Evolutionary conservation across 2,888 invertebrate genomes (phyloP).

Genomic region (Tuberolachnus salignus): DNA sequence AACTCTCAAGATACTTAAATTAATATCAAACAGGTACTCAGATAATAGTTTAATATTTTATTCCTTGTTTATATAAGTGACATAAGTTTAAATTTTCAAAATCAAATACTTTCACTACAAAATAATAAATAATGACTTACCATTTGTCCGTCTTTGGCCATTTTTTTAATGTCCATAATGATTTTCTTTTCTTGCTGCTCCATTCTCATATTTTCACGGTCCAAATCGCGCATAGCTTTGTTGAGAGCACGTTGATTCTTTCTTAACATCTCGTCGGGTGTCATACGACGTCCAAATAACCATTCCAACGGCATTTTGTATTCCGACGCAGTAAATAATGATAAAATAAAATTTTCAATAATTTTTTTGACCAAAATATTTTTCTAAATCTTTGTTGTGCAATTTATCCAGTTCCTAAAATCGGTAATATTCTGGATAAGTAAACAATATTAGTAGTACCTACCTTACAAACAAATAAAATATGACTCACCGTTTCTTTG

Average conservation of each 20-base stretch:
- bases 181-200: constrained; percentile 99
- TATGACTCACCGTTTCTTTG: constrained; percentile 10
- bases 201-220: constrained; percentile 92
- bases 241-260: constrained; percentile 98
- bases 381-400: no score
- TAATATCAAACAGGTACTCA: no score
- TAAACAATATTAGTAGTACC: no score
- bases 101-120: neutral
- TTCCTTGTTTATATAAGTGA: no score
- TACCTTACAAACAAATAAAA: no score
- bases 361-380: neutral
- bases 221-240: constrained; percentile 97
- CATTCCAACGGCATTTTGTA: constrained; percentile 72
- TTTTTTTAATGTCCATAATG: constrained; percentile 96
- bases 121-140: constrained; percentile 65
- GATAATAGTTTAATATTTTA: neutral
- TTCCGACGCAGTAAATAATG: neutral
- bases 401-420: no score
- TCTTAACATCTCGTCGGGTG: constrained; percentile 96
- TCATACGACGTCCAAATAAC: constrained; percentile 94
- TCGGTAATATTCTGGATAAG: no score
- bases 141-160: constrained; percentile 99
- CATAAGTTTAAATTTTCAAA: no score
- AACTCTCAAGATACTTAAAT: no score
- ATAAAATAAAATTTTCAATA: neutral